A percentile compares a stretch with the other conserved stretches of the same genome.
These are phyloP conservation scores for Pangasianodon gigas DNA, from an alignment of 2,113 vertebrate species.

Conservation along the genomic window DNA sequence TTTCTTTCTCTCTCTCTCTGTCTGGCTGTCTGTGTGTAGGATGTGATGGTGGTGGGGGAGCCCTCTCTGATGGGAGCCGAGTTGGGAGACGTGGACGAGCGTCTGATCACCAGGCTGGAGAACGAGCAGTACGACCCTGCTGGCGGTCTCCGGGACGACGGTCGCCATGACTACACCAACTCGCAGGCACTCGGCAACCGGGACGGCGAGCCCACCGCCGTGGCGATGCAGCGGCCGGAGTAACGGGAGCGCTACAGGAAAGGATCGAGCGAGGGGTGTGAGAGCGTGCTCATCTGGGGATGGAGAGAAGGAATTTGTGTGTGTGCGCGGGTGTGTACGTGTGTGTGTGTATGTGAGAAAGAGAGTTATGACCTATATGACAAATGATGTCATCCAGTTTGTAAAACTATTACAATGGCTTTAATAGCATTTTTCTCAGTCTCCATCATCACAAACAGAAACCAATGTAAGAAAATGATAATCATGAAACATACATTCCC, in stretches of 20 bases:
- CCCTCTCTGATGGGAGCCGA: constrained; percentile 90
- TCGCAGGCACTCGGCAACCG: constrained; percentile 83
- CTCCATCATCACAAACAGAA: constrained; percentile 11
- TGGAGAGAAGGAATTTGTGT: constrained; percentile 33
- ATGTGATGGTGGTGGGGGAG: constrained; percentile 92
- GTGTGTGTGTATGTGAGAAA: constrained; percentile 24
- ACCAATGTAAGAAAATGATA: background rate
- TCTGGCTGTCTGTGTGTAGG: constrained; percentile 71
- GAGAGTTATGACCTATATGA: constrained; percentile 21
- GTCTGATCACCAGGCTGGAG: constrained; percentile 91
- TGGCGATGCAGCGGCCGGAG: constrained; percentile 82
- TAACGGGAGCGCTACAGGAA: constrained; percentile 59
- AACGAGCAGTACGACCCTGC: constrained; percentile 88
- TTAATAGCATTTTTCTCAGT: constrained; percentile 33
- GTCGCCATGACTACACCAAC: constrained; percentile 81
- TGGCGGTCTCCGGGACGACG: constrained; percentile 88
- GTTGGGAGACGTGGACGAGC: constrained; percentile 89
- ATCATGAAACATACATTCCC: constrained; percentile 7
- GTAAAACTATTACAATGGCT: constrained; percentile 45
- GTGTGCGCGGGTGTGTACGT: constrained; percentile 38
- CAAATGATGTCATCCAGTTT: constrained; percentile 38
- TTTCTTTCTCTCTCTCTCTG: constrained; percentile 18
- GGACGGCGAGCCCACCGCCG: constrained; percentile 84
- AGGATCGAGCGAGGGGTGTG: constrained; percentile 33
- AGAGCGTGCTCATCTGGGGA: constrained; percentile 26